These are phyloP conservation scores for Chelon labrosus DNA, from an alignment of 2,797 vertebrate genomes.

Conservation along the genomic window DNA sequence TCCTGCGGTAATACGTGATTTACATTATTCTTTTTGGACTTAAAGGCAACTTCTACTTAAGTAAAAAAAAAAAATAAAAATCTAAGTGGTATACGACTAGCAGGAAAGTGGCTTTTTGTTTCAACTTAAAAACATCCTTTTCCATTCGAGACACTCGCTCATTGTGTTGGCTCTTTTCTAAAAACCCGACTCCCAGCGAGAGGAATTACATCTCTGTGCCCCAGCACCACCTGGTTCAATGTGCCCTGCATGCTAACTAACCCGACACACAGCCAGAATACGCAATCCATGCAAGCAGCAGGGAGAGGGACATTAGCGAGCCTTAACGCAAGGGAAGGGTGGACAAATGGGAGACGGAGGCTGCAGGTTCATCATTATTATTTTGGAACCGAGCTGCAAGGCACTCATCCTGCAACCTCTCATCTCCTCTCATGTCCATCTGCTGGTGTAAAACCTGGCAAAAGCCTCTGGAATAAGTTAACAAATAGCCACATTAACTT, in stretches of 20 bases:
- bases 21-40: conserved; percentile 4
- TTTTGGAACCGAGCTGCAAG: conserved; percentile 36
- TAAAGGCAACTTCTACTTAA: conserved; percentile 4
- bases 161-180: conserved; percentile 27
- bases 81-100: neutral
- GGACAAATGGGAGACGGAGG: conserved; percentile 28
- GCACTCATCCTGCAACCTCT: conserved; percentile 12
- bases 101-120: conserved; percentile 11
- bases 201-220: conserved; percentile 64
- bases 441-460: conserved; percentile 32
- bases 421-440: conserved; percentile 26
- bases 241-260: conserved; percentile 70
- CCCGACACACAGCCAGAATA: conserved; percentile 63
- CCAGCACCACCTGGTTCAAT: conserved; percentile 64
- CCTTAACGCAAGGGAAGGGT: conserved; percentile 29
- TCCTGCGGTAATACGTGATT: conserved; percentile 13
- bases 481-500: conserved; percentile 50
- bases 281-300: conserved; percentile 63
- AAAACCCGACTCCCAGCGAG: conserved; percentile 52
- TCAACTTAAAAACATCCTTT: conserved; percentile 19
- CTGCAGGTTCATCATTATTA: conserved; percentile 17
- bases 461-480: conserved; percentile 31
- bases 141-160: conserved; percentile 13
- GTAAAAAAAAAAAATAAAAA: neutral
- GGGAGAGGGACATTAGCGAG: conserved; percentile 26